These are phyloP conservation scores for Heteromurus nitidus DNA, from an alignment of 2,888 invertebrate species.

Conservation along the genomic window DNA sequence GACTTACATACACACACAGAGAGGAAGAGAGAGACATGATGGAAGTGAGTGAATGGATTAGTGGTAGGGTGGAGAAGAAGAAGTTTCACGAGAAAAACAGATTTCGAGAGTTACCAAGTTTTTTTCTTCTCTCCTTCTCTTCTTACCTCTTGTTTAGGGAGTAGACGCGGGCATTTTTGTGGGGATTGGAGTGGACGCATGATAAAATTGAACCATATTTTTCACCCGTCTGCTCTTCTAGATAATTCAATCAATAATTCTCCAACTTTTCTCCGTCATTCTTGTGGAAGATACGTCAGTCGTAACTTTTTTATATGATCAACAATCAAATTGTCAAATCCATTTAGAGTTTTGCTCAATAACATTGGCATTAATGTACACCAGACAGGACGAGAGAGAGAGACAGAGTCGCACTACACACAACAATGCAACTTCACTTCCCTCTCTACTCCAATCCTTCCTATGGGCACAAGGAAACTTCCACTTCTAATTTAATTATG, in stretches of 20 bases:
- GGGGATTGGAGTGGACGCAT: constrained; percentile 24
- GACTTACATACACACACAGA: too few relatives aligned
- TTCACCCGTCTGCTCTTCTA: constrained; percentile 1
- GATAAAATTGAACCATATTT: constrained; percentile 32
- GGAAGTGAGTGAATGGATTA: constrained; percentile 20
- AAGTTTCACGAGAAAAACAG: constrained; percentile 15
- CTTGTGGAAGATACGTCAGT: neutral
- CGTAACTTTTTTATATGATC: constrained; percentile 31
- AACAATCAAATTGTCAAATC: constrained; percentile 47
- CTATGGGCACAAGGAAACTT: neutral
- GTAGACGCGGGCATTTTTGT: constrained; percentile 13
- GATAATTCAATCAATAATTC: constrained; percentile 35
- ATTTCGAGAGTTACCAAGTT: neutral
- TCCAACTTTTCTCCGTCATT: constrained; percentile 27
- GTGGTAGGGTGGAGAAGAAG: neutral
- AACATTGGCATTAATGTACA: neutral
- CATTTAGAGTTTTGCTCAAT: constrained; percentile 25
- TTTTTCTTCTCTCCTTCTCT: neutral
- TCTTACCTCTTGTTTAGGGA: constrained; percentile 2
- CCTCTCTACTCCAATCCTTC: neutral
- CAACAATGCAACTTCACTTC: neutral
- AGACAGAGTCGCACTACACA: neutral
- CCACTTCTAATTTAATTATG: neutral
- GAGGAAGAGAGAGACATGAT: neutral
- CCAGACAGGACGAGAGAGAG: neutral